Evolutionary conservation across 2,113 vertebrate species (phyloP).

Genomic region (Actenoides hombroni): DNA sequence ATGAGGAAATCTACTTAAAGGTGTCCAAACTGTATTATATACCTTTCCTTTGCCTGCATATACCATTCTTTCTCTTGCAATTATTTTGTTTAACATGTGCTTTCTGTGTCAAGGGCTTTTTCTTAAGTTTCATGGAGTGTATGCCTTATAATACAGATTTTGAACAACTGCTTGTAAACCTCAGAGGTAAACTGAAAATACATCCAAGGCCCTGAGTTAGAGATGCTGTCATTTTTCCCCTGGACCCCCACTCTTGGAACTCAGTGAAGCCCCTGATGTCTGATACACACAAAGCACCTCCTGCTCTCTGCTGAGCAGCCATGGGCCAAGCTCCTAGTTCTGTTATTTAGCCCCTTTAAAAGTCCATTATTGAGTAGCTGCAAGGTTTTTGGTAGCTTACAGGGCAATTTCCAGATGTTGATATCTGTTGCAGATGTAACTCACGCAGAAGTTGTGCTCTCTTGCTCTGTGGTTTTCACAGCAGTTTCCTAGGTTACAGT

Average conservation of each 20-base stretch:
- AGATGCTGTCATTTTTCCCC: neutral
- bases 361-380: neutral
- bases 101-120: neutral
- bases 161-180: neutral
- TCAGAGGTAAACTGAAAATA: neutral
- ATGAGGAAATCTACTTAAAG: neutral
- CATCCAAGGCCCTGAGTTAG: neutral
- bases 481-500: conserved; percentile 35
- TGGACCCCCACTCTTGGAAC: neutral
- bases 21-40: neutral
- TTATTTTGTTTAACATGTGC: neutral
- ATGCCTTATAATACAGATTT: neutral
- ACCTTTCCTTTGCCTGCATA: neutral
- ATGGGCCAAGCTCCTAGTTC: neutral
- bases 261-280: neutral
- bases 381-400: neutral
- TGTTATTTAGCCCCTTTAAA: neutral
- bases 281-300: neutral
- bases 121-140: neutral
- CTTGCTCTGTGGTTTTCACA: neutral
- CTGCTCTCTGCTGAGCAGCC: neutral
- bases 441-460: neutral
- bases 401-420: neutral
- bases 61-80: neutral
- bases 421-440: neutral